Evolutionary conservation across 2,888 invertebrate genomes (phyloP), one percentile per base, ranked within the genome.

Genomic region (Cyclophora albipunctata): DNA sequence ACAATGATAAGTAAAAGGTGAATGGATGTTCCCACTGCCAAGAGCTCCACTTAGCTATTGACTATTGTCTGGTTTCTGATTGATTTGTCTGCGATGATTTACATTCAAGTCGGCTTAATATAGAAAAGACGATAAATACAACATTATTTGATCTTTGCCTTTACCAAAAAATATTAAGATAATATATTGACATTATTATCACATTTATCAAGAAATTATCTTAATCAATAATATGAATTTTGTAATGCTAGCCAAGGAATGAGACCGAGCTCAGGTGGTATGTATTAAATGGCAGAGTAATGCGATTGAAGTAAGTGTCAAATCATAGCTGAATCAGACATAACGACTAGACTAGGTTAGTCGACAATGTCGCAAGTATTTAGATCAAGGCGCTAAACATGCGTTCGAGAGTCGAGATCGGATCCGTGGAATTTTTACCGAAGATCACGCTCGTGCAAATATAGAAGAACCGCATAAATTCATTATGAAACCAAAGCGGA

Each of bases 351-450:
- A 73, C 79, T 76, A 72, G 67, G 72, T 78, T 76, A 81, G 79
- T 37, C 37, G 37, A 87, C 84, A 83, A 84, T 86, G 84, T 86
- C 84, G 79, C 79, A 84, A 82, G 84, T 84, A 88, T 88, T 87
- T 86, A 87, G 87, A 87, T 88, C 87, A 88, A 88, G 87, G 87
- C 86, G 86, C 81, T 80, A 84, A 83, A 81, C 82, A 78, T 80
- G 84, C 81, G 82, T 76, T 80, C 81, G 80, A 81, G 82, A 83
- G 80, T 78, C 73, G 81, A 81, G 81, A 84, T 79, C 76, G 78
- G 78, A 78, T 78, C 78, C 72, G 79, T 74, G 80, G 81, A 79
- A 81, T 86, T 83, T 84, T 81, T 77, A 77, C 77, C 73, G 79
- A 80, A 78, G 81, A 84, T 79, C 79, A 81, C 80, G 78, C 78